Evolutionary conservation across 2,797 vertebrate genomes (phyloP), one percentile per base, ranked within the genome.

Genomic region (Chrysolophus pictus): DNA sequence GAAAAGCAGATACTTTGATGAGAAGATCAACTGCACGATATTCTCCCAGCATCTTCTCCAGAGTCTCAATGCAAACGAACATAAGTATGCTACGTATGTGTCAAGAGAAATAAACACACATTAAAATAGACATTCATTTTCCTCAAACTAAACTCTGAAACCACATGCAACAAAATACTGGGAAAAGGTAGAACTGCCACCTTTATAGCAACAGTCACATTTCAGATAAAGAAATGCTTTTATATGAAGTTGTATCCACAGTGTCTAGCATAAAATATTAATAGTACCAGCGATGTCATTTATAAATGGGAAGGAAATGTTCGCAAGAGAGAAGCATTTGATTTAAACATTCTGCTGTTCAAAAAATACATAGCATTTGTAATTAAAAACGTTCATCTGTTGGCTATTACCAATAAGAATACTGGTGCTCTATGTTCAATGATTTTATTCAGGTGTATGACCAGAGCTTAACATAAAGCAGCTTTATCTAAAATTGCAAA

Each of bases 21-120:
- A 94, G 71, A 95, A 93, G 87, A 94, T 95, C 95, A 95, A 93
- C 91, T 78, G 58, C 47, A 70, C 39, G 77, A 33, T 93, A 96
- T 91, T 96, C 84, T 95, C 92, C 59, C 64, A 84, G 78, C 83
- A 90, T 90, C 87, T 96, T 22, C 91, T 96, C 94, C 79, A 96
- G 95, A 95, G 93, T 87, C 93, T 88, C 69, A 95, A 42, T 90
- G 87, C 90, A 95, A 95, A 95, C 93, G 88, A 95, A 96, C 81
- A 84, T 80, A 92, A 94, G 89, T 23, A 93, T 47, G 60, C 74
- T 94, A 88, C 0, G 2, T 28, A 59, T 74, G 62, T 80, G 88
- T 92, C 91, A 93, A 93, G 94, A 97, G 94, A 87, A 95, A 94
- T 94, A 96, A 96, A 95, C 92, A 96, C 80, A 95, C 74, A 94